Conservation (phyloP, 2,888 invertebrate genomes). For the Mantis religiosa region DNA sequence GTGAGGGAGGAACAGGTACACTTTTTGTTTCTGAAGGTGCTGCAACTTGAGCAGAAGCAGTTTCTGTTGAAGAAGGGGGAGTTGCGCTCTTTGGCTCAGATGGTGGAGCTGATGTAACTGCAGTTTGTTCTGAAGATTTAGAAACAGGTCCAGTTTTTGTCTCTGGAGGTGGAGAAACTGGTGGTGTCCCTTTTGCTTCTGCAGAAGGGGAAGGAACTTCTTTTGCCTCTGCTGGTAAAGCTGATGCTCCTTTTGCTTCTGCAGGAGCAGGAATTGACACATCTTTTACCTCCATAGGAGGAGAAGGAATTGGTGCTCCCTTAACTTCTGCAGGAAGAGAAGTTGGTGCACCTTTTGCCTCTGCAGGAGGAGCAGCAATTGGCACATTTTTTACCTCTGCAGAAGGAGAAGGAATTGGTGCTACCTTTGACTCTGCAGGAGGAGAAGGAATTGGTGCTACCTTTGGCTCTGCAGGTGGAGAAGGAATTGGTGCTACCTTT, state of each 20-base stretch:
- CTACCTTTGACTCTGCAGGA: slow-evolving; percentile 16
- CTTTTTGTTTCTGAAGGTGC: neutral
- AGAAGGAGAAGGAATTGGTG: slow-evolving; percentile 11
- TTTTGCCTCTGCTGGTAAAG: neutral
- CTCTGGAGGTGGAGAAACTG: neutral
- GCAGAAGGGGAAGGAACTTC: neutral
- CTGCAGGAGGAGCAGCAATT: slow-evolving; percentile 13
- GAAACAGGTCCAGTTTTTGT: neutral
- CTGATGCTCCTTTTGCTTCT: too few relatives aligned
- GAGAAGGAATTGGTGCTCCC: slow-evolving; percentile 28
- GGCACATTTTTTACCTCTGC: neutral
- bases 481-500: neutral
- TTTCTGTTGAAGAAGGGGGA: neutral
- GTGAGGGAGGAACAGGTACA: neutral
- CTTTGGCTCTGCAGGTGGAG: neutral
- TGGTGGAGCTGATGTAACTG: neutral
- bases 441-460: neutral
- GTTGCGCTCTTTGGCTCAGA: neutral
- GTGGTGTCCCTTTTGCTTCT: neutral
- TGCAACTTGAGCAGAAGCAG: neutral
- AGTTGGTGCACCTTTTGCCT: slow-evolving; percentile 31
- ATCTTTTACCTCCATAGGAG: neutral
- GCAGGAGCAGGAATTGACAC: neutral
- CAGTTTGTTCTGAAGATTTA: neutral
- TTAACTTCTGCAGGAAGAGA: slow-evolving; percentile 33